phyloP scores from a whole-genome alignment of 2,888 invertebrate species.

The Tridacna gigas region DNA sequence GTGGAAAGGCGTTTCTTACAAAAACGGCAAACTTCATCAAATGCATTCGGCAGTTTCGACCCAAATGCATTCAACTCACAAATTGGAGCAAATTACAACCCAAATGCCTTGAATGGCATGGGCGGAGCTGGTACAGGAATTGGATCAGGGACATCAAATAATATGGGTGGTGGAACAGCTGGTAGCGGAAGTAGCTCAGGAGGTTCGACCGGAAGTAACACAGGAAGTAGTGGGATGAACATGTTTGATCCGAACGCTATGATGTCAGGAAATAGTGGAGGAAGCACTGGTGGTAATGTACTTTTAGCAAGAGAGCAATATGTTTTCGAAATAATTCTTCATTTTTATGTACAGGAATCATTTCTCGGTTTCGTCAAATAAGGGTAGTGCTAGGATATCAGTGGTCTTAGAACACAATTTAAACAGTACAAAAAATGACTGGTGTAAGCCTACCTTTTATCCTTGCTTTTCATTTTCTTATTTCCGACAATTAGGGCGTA shows the following conservation, averaged over 20 bases:
- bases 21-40: neutral
- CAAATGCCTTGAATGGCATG: slow-evolving; percentile 34
- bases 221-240: slow-evolving; percentile 5
- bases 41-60: slow-evolving; percentile 41
- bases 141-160: neutral
- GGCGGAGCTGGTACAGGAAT: slow-evolving; percentile 7
- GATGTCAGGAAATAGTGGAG: slow-evolving; percentile 34
- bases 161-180: slow-evolving; percentile 1
- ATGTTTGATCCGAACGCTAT: slow-evolving; percentile 61
- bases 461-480: too few species aligned
- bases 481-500: too few species aligned
- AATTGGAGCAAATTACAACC: slow-evolving; percentile 44
- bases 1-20: neutral
- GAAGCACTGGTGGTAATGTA: slow-evolving; percentile 1
- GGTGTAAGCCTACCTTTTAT: too few species aligned
- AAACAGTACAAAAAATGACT: too few species aligned
- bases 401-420: too few species aligned
- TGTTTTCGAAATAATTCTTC: neutral
- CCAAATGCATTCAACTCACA: slow-evolving; percentile 50
- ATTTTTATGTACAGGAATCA: too few species aligned
- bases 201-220: slow-evolving; percentile 1
- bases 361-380: too few species aligned
- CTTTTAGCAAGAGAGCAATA: neutral
- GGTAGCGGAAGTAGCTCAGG: neutral
- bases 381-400: too few species aligned